Evolutionary conservation across 2,797 vertebrate species (phyloP), one percentile per base, ranked within the genome.

Genomic region (Melanogrammus aeglefinus): DNA sequence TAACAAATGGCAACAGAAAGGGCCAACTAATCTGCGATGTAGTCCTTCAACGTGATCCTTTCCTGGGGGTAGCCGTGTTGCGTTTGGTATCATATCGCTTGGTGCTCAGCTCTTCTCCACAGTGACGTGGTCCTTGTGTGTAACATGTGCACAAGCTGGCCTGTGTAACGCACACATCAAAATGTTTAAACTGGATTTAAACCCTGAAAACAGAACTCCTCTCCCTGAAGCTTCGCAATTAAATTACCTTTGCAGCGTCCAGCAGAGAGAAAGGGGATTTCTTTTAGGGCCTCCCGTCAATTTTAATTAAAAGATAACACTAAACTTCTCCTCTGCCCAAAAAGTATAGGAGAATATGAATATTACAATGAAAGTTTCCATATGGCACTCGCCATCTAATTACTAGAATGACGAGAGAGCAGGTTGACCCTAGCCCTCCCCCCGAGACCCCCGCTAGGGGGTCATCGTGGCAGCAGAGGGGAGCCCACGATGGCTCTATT

Each of bases 271-370:
- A 74, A 80, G 80, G 78, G 2, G 31, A 14, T n/a, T n/a, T 29
- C 12, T 29, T 9, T 51, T 63, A 71, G 73, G 74, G 77, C 63
- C 35, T 33, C 66, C 88, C 74, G 82, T 83, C 72, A 78, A 78
- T 84, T 88, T 85, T 44, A 84, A 84, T 84, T 84, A 79, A 81
- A 86, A 82, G 44, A 76, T 41, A 81, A 27, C 31, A 29, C 16
- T 66, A 69, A 76, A 75, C 78, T 75, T 39, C 78, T 77, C 82
- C 47, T 82, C 78, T 72, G 82, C 41, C 18, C 38, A 77, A 74
- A 66, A 73, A 76, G 14, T 21, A 77, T 72, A 81, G 76, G 80
- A 78, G 1, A 84, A 63, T 63, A 82, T 7, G 51, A 79, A 79
- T 13, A 72, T 57, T 2, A 8, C 5, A 0, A 27, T n/a, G 3